phyloP scores from a whole-genome alignment of 2,888 invertebrate species.

The Pollenia griseotomentosa region DNA sequence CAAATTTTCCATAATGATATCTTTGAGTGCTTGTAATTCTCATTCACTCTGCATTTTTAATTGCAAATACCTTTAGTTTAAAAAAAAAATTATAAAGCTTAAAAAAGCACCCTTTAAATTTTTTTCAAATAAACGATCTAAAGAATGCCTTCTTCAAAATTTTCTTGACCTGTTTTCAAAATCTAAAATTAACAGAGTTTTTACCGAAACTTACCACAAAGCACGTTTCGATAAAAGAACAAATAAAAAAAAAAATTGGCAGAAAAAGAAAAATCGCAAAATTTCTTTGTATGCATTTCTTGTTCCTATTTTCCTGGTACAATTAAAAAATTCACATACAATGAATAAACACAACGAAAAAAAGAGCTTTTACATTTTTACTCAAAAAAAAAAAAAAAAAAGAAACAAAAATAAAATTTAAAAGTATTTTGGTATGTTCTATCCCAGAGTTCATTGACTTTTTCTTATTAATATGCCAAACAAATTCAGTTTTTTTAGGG shows the following conservation, averaged over 20 bases:
- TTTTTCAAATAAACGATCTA: background rate
- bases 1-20: no score
- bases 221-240: constrained; percentile 41
- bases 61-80: no score
- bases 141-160: constrained; percentile 19
- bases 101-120: background rate
- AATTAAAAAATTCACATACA: constrained; percentile 59
- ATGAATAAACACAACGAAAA: background rate
- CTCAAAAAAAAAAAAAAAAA: constrained; percentile 19
- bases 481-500: constrained; percentile 50
- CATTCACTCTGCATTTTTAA: no score
- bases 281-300: constrained; percentile 6
- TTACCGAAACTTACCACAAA: constrained; percentile 5
- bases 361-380: no score
- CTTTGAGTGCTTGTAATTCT: no score
- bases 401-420: constrained; percentile 25
- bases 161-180: constrained; percentile 59
- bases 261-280: constrained; percentile 26
- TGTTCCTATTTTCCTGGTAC: constrained; percentile 30
- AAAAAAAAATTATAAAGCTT: no score
- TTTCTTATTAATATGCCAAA: constrained; percentile 61
- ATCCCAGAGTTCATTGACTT: constrained; percentile 57
- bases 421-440: constrained; percentile 32
- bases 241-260: background rate
- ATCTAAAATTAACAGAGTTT: background rate